These are phyloP conservation scores for Drosophila monieri DNA, from an alignment of 2,888 invertebrate genomes.

Conservation along the genomic window DNA sequence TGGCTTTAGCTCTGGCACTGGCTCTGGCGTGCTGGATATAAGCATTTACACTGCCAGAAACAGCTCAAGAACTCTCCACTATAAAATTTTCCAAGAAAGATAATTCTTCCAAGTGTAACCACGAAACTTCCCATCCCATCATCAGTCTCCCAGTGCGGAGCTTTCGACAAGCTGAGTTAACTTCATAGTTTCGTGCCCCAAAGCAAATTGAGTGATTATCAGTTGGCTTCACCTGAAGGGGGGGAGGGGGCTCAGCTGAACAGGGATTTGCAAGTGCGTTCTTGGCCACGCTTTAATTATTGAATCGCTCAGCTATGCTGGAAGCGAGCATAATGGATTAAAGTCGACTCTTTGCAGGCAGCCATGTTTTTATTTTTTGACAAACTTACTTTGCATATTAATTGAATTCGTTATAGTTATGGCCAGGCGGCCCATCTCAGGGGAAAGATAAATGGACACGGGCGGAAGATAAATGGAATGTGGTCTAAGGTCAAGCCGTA, in stretches of 20 bases:
- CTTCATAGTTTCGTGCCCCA: slow-evolving; percentile 68
- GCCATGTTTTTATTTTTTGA: slow-evolving; percentile 17
- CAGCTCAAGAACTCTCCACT: neutral
- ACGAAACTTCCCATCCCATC: neutral
- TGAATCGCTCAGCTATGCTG: slow-evolving; percentile 29
- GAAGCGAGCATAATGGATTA: slow-evolving; percentile 21
- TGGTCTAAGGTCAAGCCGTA: slow-evolving; percentile 11
- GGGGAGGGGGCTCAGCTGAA: slow-evolving; percentile 1
- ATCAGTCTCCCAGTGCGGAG: slow-evolving; percentile 8
- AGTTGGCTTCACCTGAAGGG: slow-evolving; percentile 66
- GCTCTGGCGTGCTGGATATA: slow-evolving; percentile 14
- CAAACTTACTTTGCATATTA: slow-evolving; percentile 47
- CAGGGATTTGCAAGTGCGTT: slow-evolving; percentile 55
- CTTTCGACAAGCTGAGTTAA: slow-evolving; percentile 67
- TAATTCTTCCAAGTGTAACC: neutral
- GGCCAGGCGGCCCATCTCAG: neutral
- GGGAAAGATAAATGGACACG: neutral
- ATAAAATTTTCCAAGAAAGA: neutral
- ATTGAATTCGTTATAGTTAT: slow-evolving; percentile 42
- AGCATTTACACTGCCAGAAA: slow-evolving; percentile 1
- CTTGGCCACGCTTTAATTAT: slow-evolving; percentile 46
- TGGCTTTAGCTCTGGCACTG: slow-evolving; percentile 7
- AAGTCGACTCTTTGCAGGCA: slow-evolving; percentile 4
- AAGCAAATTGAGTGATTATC: slow-evolving; percentile 79
- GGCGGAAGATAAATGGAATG: slow-evolving; percentile 15